Evolutionary conservation across 2,888 invertebrate genomes (phyloP).

Genomic region (Liodrosophila aerea): DNA sequence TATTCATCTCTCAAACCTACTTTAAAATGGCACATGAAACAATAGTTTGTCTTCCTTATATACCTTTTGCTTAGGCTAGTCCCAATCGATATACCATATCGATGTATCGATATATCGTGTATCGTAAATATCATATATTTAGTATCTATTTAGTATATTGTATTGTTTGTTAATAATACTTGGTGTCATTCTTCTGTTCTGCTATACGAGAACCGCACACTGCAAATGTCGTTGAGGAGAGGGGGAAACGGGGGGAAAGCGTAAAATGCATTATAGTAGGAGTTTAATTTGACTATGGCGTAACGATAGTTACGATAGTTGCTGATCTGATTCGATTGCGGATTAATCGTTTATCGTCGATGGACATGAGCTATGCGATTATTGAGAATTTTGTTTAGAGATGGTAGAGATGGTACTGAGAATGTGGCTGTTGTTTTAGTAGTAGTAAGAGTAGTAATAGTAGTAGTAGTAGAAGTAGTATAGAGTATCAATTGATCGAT

Average conservation of each 20-base stretch:
- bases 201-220: slow-evolving; percentile 60
- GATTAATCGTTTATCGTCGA: slow-evolving; percentile 2
- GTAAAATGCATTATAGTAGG: slow-evolving; percentile 67
- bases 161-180: slow-evolving; percentile 65
- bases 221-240: slow-evolving; percentile 55
- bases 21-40: slow-evolving; percentile 78
- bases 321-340: no score
- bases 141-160: slow-evolving; percentile 42
- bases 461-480: slow-evolving; percentile 20
- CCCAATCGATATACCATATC: slow-evolving; percentile 35
- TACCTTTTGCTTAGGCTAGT: slow-evolving; percentile 42
- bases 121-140: slow-evolving; percentile 29
- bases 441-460: slow-evolving; percentile 13
- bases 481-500: slow-evolving; percentile 19
- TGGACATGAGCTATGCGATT: slow-evolving; percentile 9
- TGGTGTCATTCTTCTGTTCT: slow-evolving; percentile 55
- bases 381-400: slow-evolving; percentile 1
- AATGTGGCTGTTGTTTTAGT: slow-evolving; percentile 21
- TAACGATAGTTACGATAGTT: neutral
- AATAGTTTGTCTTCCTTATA: slow-evolving; percentile 54
- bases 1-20: slow-evolving; percentile 39
- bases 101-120: no score
- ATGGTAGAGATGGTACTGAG: slow-evolving; percentile 17
- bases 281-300: slow-evolving; percentile 1
- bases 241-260: slow-evolving; percentile 49